Conservation (phyloP, 2,113 vertebrate genomes). For the Arenaria interpres region DNA sequence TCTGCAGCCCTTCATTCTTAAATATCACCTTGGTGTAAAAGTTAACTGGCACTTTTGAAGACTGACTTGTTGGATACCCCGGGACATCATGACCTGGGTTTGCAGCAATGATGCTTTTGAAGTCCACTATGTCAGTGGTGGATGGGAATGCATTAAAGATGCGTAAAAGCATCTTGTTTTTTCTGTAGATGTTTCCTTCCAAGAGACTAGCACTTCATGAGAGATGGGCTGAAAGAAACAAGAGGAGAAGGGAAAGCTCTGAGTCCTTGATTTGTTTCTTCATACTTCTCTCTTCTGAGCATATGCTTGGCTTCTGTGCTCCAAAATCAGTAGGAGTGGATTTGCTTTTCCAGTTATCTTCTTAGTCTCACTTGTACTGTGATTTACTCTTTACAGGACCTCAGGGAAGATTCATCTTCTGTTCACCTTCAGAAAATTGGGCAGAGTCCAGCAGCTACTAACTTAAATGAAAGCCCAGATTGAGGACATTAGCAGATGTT, state of each 20-base stretch:
- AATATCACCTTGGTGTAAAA: background rate
- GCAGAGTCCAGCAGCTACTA: background rate
- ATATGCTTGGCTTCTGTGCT: background rate
- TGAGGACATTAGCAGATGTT: background rate
- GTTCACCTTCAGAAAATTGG: background rate
- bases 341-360: background rate
- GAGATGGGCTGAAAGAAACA: background rate
- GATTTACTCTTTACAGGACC: background rate
- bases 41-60: background rate
- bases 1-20: background rate
- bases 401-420: background rate
- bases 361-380: background rate
- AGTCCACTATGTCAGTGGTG: background rate
- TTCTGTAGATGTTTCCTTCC: background rate
- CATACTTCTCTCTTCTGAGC: background rate
- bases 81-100: fast-evolving
- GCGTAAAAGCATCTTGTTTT: background rate
- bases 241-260: background rate
- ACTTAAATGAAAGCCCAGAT: background rate
- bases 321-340: background rate
- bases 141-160: background rate
- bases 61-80: background rate
- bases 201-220: background rate
- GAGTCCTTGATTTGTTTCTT: background rate
- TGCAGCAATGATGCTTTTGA: background rate